Evolutionary conservation across 2,888 invertebrate genomes (phyloP).

Genomic region (Pterostichus madidus): DNA sequence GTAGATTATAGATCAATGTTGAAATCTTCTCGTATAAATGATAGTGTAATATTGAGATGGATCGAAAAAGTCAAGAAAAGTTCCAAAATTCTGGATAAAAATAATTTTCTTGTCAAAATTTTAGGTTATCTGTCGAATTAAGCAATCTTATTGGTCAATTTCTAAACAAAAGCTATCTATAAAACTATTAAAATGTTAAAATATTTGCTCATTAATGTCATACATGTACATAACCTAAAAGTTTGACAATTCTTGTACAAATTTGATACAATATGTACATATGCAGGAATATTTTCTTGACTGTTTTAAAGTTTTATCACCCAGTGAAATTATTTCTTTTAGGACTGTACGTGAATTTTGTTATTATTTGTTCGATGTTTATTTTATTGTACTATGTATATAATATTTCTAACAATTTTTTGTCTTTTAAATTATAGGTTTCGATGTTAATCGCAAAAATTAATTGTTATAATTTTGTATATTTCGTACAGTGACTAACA

Average conservation of each 20-base stretch:
- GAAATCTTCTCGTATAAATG: neutral
- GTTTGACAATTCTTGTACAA: no score
- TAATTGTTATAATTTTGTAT: constrained; percentile 55
- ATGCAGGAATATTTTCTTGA: neutral
- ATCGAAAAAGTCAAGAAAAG: constrained; percentile 4
- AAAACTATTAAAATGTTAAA: no score
- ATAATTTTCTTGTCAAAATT: no score
- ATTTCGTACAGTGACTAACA: constrained; percentile 29
- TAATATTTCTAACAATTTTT: constrained; percentile 74
- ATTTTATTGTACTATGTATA: constrained; percentile 50
- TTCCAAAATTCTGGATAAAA: neutral
- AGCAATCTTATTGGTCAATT: no score
- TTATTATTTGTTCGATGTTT: constrained; percentile 37
- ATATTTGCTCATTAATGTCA: no score
- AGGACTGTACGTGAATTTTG: neutral
- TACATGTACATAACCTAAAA: no score
- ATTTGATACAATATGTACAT: no score
- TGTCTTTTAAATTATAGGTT: constrained; percentile 11
- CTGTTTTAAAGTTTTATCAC: neutral
- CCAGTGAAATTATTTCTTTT: neutral
- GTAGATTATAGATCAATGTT: constrained; percentile 42
- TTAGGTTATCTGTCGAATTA: no score
- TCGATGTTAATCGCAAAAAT: neutral
- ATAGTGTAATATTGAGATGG: neutral
- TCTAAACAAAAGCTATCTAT: no score